Evolutionary conservation across 2,113 vertebrate species (phyloP), one percentile per base, ranked within the genome.

Genomic region (Hepsetus odoe): DNA sequence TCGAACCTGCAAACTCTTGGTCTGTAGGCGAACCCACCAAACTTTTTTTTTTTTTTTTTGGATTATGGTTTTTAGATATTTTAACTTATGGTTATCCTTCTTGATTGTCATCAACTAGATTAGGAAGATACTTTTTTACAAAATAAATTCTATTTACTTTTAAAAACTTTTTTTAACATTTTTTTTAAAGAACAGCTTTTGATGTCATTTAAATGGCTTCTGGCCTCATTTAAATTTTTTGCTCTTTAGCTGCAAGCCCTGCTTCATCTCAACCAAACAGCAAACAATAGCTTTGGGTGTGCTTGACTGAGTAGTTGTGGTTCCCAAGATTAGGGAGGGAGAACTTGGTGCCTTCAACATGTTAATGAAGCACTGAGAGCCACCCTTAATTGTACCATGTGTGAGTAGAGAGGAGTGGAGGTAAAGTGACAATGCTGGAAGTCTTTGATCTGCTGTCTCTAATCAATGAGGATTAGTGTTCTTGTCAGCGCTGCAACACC

Each of bases 381-480:
- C 16, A 51, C 28, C 73, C 51, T 65, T 82, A 82, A 84, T 80
- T 79, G 79, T 22, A 14, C 26, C 9, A 8, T 33, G 42, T 49
- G 58, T 70, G 65, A 59, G 81, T 44, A 74, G 73, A 56, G 81
- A 62, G 85, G 86, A 82, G 65, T 59, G 69, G 79, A 86, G 80
- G 79, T 77, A 78, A 86, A 88, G 84, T 83, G 87, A 89, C 84
- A 80, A 84, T 82, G 70, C 72, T 61, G 86, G 86, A 90, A 90
- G 88, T 79, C 84, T 91, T 90, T 90, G 89, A 91, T 91, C 87
- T 87, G 65, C 61, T 59, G 68, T 85, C 72, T 90, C 83, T 86
- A 91, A 92, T 91, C 90, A 88, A 87, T 87, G 82, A 76, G 87
- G 90, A 92, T 91, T 90, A 91, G 86, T 73, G 86, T 86, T 87